Percentiles rank a stretch among this genome's conserved stretches.
phyloP scores from a whole-genome alignment of 1,140 invertebrate genomes.

The Scaptomyza hsui region DNA sequence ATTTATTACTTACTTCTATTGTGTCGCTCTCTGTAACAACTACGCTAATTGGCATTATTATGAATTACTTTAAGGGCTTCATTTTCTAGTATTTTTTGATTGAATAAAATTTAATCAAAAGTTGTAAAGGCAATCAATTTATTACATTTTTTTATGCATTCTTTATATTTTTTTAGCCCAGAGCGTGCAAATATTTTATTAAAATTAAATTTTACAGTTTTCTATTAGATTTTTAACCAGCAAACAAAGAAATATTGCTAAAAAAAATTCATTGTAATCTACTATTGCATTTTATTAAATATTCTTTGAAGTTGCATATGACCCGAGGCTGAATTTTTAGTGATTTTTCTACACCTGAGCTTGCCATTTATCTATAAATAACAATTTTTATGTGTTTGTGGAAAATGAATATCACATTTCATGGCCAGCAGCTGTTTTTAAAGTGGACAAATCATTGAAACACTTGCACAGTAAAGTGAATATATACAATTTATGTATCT shows the following conservation, averaged over 20 bases:
- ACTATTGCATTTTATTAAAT: not conserved
- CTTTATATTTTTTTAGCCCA: not conserved
- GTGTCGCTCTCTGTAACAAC: not conserved
- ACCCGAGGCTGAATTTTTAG: not conserved
- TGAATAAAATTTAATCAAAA: not conserved
- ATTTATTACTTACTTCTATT: conserved; percentile 36
- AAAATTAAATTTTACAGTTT: not conserved
- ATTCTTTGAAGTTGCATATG: not conserved
- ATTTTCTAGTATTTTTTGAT: not conserved
- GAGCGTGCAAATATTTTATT: not conserved
- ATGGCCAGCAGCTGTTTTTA: conserved; percentile 22
- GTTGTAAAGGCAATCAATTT: not conserved
- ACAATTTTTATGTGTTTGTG: not conserved
- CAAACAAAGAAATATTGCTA: not conserved
- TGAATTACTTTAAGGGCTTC: not conserved
- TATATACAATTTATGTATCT: not conserved
- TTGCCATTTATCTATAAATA: conserved; percentile 34
- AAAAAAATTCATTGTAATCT: not conserved
- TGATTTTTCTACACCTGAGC: conserved; percentile 16
- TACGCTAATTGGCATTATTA: conserved; percentile 2
- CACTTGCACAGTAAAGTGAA: conserved; percentile 4
- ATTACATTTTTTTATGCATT: not conserved
- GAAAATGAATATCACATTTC: conserved; percentile 39
- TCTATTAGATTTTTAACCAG: not conserved
- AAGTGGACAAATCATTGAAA: conserved; percentile 13